These are phyloP conservation scores for Prochilodus magdalenae DNA, from an alignment of 2,113 vertebrate genomes.

Conservation along the genomic window DNA sequence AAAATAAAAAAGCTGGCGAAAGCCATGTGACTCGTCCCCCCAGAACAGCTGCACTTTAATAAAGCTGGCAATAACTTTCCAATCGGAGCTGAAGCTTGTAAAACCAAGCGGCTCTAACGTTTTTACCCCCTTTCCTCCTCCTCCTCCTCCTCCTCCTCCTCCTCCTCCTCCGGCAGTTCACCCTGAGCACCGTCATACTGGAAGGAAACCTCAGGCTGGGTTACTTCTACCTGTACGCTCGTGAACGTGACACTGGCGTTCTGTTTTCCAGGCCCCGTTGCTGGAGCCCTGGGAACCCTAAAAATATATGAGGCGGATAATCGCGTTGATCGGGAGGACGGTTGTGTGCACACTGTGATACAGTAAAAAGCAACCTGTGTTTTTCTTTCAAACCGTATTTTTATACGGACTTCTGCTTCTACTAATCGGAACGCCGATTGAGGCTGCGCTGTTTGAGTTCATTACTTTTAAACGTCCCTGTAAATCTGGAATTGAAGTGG, in stretches of 20 bases:
- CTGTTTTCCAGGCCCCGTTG: conserved; percentile 38
- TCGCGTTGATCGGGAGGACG: conserved; percentile 51
- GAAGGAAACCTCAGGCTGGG: conserved; percentile 39
- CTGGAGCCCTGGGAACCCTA: conserved; percentile 38
- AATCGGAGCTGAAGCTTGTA: conserved; percentile 58
- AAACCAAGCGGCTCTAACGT: conserved; percentile 64
- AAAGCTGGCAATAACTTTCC: conserved; percentile 57
- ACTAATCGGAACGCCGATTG: conserved; percentile 64
- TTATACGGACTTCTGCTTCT: conserved; percentile 50
- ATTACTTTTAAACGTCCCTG: conserved; percentile 46
- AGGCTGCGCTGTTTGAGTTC: conserved; percentile 36
- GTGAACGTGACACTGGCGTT: conserved; percentile 54
- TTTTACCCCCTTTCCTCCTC: conserved; percentile 32
- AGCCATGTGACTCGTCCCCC: not conserved
- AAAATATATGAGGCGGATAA: conserved; percentile 63
- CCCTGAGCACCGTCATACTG: conserved; percentile 21
- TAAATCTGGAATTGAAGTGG: conserved; percentile 34
- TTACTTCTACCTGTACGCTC: conserved; percentile 57
- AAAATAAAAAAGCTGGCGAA: not conserved
- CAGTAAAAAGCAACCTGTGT: conserved; percentile 38
- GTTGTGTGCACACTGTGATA: conserved; percentile 33
- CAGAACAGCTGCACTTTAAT: conserved; percentile 61
- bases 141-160: conserved; percentile 33
- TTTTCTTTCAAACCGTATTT: conserved; percentile 52
- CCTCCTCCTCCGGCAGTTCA: conserved; percentile 36